Base-by-base conservation (phyloP, 2,888 invertebrate genomes). In the Osedax fenrisi region DNA sequence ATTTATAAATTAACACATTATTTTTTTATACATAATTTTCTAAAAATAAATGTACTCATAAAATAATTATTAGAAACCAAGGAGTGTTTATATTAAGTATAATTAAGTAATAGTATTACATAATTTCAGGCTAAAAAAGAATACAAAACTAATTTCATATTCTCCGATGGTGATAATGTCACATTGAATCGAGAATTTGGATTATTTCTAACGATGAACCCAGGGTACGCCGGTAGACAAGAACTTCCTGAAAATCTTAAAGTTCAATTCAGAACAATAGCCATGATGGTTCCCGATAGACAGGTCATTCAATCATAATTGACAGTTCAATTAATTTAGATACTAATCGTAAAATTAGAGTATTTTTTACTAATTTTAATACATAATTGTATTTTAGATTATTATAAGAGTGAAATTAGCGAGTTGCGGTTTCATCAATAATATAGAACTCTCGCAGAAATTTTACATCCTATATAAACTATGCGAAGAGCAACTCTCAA, bases 241-340 rank as follows among this genome's bases (percentile, higher is more conserved):
- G 93, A 93, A 83, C 83, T 93, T 77, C 93, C 93, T 0, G 93
- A 93, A 84, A 93, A 93, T 85, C 86, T 93, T 76, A 93, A 93
- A 85, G 90, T 92, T 74, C 90, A 90, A 86, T 93, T 93, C 84
- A 87, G 92, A 71, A 90, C 90, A 13, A 92, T 93, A 0, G 90
- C 92, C 1, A 93, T 93, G 93, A 93, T 93, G 92, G 92, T 93
- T 2, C 93, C 92, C 0, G 93, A 93, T 83, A 87, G 92, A 80
- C 91, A 92, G 85, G 87, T 87, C 21, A 22, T 21, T 13, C 23
- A 64, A 13, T 64, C 21, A 64, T 10, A 23, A 10, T 21, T 21
- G 64, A 5, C 21, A 23, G 21, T 64, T 64, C 10, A 64, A 13
- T 64, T 21, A n/a, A 13, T 64, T 64, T 64, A 21, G 3, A 5